A percentile compares a stretch with the other conserved stretches of the same genome.
These are phyloP conservation scores for Epicauta chinensis DNA, from an alignment of 1,140 invertebrate genomes.

Conservation along the genomic window DNA sequence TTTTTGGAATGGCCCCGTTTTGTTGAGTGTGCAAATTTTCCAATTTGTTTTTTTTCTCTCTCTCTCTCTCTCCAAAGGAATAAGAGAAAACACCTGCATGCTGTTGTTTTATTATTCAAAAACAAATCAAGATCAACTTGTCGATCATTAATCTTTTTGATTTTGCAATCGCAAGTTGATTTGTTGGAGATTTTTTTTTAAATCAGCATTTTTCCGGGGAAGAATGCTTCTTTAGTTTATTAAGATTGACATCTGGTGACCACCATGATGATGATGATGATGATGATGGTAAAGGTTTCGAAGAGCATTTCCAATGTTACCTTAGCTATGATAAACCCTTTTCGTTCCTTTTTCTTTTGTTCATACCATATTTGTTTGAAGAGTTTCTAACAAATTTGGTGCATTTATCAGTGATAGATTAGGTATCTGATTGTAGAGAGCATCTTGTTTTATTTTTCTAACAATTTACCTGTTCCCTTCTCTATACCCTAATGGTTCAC, in stretches of 20 bases:
- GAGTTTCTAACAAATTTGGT: too few species aligned
- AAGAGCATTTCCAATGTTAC: slow-evolving; percentile 44
- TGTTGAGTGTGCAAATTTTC: background rate
- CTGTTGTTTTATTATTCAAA: slow-evolving; percentile 7
- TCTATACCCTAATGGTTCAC: slow-evolving; percentile 1
- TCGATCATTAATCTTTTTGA: too few species aligned
- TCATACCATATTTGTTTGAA: slow-evolving; percentile 19
- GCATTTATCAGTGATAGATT: slow-evolving; percentile 10
- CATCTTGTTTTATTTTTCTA: slow-evolving; percentile 20
- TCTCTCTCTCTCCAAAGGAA: slow-evolving; percentile 7
- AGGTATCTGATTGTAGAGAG: slow-evolving; percentile 25
- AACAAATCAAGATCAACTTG: too few species aligned
- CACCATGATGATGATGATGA: background rate
- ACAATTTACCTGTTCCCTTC: too few species aligned
- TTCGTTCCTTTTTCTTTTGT: slow-evolving; percentile 10
- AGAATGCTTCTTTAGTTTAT: slow-evolving; percentile 19
- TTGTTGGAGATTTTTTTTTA: slow-evolving; percentile 23
- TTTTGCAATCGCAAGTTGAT: slow-evolving; percentile 29
- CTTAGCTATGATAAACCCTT: slow-evolving; percentile 38
- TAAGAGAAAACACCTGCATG: slow-evolving; percentile 28
- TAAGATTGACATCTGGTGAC: slow-evolving; percentile 18
- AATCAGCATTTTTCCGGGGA: slow-evolving; percentile 15
- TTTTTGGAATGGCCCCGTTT: background rate
- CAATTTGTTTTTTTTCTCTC: too few species aligned
- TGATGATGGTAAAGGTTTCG: background rate